Percentiles rank a stretch among this genome's conserved stretches.
Conservation (phyloP, 2,888 invertebrate genomes). For the Euplexia lucipara region DNA sequence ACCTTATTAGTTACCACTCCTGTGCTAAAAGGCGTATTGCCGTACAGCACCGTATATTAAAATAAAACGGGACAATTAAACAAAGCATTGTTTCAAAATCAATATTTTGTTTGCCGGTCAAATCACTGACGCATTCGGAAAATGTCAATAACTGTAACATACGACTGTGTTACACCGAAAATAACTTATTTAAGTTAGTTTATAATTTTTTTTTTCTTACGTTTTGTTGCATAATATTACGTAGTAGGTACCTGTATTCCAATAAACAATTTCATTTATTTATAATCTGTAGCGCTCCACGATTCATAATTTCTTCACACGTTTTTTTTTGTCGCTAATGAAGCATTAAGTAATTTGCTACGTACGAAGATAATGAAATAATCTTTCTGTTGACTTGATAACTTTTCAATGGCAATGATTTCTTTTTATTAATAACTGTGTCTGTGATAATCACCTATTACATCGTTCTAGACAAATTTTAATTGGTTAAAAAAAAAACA, state of each 20-base stretch:
- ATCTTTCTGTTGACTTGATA: conserved; percentile 23
- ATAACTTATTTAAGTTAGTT: conserved; percentile 4
- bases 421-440: conserved; percentile 1
- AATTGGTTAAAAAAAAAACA: not conserved
- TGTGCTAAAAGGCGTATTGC: no score
- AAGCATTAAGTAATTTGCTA: conserved; percentile 32
- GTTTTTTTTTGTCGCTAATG: conserved; percentile 32
- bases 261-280: conserved; percentile 6
- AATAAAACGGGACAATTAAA: not conserved
- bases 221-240: no score
- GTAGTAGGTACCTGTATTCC: no score
- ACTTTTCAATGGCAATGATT: conserved; percentile 19
- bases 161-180: not conserved
- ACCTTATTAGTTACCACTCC: no score
- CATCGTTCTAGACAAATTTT: not conserved
- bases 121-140: not conserved
- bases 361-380: conserved; percentile 34
- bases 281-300: no score
- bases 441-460: not conserved
- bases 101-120: not conserved
- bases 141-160: not conserved
- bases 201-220: no score
- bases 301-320: conserved; percentile 21
- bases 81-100: conserved; percentile 25
- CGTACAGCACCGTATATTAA: no score